Conservation (phyloP, 2,888 invertebrate genomes). For the Nasonovia ribisnigri region DNA sequence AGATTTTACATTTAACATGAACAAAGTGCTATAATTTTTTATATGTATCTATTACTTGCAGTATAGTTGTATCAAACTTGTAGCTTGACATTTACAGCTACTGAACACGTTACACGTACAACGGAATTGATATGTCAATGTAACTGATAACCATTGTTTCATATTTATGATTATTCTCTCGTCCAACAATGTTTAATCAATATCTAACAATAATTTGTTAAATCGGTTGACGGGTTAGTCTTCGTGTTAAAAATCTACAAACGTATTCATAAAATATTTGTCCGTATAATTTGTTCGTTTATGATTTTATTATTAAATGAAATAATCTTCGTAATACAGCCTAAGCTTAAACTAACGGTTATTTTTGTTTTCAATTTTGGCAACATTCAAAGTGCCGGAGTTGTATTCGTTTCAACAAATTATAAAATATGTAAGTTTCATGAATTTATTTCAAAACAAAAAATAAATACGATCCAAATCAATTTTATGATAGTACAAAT, state of each 20-base stretch:
- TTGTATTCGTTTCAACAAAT: background rate
- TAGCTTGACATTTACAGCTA: background rate
- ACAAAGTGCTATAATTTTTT: background rate
- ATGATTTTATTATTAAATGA: background rate
- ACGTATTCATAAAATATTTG: background rate
- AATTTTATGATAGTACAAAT: background rate
- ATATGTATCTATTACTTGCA: background rate
- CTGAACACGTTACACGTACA: background rate
- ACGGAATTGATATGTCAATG: background rate
- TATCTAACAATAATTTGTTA: background rate
- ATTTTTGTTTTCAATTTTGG: background rate
- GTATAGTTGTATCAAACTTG: background rate
- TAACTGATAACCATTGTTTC: background rate
- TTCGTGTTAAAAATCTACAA: background rate
- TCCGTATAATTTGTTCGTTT: background rate
- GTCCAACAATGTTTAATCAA: background rate
- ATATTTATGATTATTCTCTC: background rate
- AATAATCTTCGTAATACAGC: background rate
- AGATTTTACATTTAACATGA: background rate
- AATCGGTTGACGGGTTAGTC: background rate
- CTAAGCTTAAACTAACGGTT: background rate
- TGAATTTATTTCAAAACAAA: background rate
- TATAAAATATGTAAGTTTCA: background rate
- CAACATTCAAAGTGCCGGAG: background rate
- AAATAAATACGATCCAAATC: background rate